Evolutionary conservation across 2,113 vertebrate genomes (phyloP).

Genomic region (Verasper variegatus): DNA sequence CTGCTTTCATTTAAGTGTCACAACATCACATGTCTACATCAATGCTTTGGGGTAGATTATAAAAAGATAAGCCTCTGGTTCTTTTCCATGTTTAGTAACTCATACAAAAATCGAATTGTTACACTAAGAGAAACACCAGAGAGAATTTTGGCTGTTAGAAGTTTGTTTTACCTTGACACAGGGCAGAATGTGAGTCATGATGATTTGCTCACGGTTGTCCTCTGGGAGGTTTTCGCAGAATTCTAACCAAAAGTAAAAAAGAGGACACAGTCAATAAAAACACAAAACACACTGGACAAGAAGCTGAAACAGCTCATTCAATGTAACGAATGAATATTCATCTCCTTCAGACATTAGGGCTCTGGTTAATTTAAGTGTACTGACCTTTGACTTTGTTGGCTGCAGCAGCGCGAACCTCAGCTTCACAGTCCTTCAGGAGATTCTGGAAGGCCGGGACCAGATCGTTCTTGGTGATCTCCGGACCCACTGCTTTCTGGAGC

Average conservation of each 20-base stretch:
- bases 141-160: background rate
- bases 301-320: background rate
- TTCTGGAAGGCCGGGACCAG: constrained; percentile 93
- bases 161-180: constrained; percentile 89
- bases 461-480: constrained; percentile 91
- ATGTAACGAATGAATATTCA: background rate
- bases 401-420: constrained; percentile 90
- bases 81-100: background rate
- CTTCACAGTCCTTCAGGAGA: constrained; percentile 92
- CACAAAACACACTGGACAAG: background rate
- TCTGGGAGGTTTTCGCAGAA: constrained; percentile 91
- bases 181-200: constrained; percentile 92
- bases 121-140: background rate
- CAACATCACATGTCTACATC: background rate
- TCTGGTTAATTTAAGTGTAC: background rate
- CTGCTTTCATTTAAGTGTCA: background rate
- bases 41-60: constrained; percentile 9
- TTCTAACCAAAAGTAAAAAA: constrained; percentile 72
- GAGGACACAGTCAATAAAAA: background rate
- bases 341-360: background rate
- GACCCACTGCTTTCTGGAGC: constrained; percentile 93
- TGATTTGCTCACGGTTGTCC: constrained; percentile 89
- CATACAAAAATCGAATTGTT: background rate
- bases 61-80: constrained; percentile 22
- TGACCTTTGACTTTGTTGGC: constrained; percentile 93